These are phyloP conservation scores for Herpailurus yagouaroundi DNA, from an alignment of 2,113 vertebrate genomes.

Conservation along the genomic window DNA sequence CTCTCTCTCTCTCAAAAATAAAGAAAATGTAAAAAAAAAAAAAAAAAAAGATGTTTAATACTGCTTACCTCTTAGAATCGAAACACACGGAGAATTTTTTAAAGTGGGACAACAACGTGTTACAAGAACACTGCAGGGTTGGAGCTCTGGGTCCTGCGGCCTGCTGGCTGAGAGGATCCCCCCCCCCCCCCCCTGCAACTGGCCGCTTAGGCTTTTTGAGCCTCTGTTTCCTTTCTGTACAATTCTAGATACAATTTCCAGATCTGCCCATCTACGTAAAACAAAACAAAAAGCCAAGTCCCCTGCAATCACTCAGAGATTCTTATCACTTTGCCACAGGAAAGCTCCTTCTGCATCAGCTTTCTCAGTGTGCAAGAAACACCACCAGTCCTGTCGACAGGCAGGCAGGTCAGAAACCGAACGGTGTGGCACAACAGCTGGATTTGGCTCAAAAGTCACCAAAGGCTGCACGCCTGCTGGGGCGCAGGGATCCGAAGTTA, in stretches of 20 bases:
- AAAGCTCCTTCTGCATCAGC: background rate
- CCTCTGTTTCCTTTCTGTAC: background rate
- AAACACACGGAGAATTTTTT: background rate
- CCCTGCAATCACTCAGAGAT: background rate
- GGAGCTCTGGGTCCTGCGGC: accelerated
- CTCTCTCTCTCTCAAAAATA: no score
- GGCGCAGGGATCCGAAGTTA: accelerated
- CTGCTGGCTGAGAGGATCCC: no score
- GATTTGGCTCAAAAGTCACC: background rate
- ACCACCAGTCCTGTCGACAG: background rate
- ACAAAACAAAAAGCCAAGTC: background rate
- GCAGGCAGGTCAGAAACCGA: background rate
- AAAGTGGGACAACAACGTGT: background rate
- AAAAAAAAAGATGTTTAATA: background rate
- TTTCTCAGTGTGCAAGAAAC: background rate
- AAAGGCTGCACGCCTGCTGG: accelerated
- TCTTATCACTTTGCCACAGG: background rate
- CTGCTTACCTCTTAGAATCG: background rate
- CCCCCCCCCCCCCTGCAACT: background rate
- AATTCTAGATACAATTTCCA: background rate
- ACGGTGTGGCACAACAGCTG: no score
- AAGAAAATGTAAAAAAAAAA: no score
- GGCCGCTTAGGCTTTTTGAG: background rate
- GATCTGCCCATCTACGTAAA: background rate
- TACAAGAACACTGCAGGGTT: accelerated